These are phyloP conservation scores for Plotosus lineatus DNA, from an alignment of 2,113 vertebrate species.

Conservation along the genomic window DNA sequence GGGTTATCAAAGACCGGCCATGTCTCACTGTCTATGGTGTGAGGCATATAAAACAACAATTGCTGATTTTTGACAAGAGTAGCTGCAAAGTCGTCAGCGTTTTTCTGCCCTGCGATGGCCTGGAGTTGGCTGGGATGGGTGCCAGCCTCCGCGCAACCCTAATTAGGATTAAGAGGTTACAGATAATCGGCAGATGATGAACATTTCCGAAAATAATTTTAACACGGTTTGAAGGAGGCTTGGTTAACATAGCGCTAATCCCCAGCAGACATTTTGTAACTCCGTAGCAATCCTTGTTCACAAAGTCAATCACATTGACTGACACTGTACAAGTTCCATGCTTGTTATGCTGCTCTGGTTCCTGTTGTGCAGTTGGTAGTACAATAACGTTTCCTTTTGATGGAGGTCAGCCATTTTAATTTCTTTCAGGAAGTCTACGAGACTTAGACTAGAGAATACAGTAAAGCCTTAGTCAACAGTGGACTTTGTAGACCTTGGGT, in stretches of 20 bases:
- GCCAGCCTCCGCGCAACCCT: too few relatives aligned
- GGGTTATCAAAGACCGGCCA: too few relatives aligned
- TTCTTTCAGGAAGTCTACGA: conserved; percentile 34
- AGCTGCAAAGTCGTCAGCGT: too few relatives aligned
- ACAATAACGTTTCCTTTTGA: conserved; percentile 46
- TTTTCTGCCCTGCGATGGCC: too few relatives aligned
- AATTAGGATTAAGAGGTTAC: too few relatives aligned
- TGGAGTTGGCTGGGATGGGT: too few relatives aligned
- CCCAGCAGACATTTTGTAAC: conserved; percentile 8
- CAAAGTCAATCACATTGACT: conserved; percentile 35
- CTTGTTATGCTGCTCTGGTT: conserved; percentile 37
- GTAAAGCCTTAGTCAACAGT: background rate
- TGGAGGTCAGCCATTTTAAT: conserved; percentile 36
- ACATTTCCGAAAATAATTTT: too few relatives aligned
- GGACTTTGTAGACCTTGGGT: background rate
- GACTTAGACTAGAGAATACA: conserved; percentile 31
- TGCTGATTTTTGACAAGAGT: too few relatives aligned
- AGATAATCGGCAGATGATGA: too few relatives aligned
- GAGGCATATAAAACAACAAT: too few relatives aligned
- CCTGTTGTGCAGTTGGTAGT: conserved; percentile 46
- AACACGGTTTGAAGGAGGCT: too few relatives aligned
- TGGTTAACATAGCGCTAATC: background rate
- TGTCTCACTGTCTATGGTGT: too few relatives aligned
- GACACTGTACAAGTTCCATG: conserved; percentile 22
- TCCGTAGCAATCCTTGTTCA: background rate